Evolutionary conservation across 2,113 vertebrate species (phyloP).

Genomic region (Zapornia atra): DNA sequence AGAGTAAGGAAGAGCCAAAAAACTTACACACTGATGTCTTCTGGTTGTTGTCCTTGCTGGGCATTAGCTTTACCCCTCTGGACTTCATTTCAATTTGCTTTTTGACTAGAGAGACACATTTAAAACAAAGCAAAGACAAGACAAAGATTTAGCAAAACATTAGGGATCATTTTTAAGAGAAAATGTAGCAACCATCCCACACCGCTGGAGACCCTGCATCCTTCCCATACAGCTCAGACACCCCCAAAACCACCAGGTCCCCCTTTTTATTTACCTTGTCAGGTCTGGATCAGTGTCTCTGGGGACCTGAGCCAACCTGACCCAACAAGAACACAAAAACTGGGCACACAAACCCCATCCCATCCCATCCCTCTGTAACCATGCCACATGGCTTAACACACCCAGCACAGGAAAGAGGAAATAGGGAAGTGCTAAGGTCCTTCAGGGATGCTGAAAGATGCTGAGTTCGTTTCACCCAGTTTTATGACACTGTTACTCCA

Average conservation of each 20-base stretch:
- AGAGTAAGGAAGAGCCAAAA: not conserved
- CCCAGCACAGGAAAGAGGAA: not conserved
- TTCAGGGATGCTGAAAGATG: not conserved
- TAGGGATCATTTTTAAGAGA: not conserved
- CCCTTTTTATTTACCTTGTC: fast-evolving
- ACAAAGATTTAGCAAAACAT: not conserved
- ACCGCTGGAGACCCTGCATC: fast-evolving
- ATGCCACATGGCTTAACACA: not conserved
- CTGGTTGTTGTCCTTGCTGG: slow-evolving; percentile 97
- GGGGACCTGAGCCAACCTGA: not conserved
- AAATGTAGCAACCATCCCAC: fast-evolving
- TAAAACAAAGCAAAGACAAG: not conserved
- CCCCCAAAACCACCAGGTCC: not conserved
- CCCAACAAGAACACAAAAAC: fast-evolving
- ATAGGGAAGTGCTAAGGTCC: not conserved
- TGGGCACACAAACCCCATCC: fast-evolving
- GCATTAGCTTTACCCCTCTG: slow-evolving; percentile 95
- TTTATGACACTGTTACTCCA: not conserved
- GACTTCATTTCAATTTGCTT: slow-evolving; percentile 98
- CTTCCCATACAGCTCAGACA: not conserved
- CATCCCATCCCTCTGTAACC: too few relatives aligned
- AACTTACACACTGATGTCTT: slow-evolving; percentile 99
- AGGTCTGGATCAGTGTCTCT: not conserved
- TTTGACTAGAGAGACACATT: slow-evolving; percentile 84
- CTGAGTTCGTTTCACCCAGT: not conserved